Base-by-base conservation (phyloP, 37 sponge, comb jelly and placozoan species). In the Cliona cf. orientalis region DNA sequence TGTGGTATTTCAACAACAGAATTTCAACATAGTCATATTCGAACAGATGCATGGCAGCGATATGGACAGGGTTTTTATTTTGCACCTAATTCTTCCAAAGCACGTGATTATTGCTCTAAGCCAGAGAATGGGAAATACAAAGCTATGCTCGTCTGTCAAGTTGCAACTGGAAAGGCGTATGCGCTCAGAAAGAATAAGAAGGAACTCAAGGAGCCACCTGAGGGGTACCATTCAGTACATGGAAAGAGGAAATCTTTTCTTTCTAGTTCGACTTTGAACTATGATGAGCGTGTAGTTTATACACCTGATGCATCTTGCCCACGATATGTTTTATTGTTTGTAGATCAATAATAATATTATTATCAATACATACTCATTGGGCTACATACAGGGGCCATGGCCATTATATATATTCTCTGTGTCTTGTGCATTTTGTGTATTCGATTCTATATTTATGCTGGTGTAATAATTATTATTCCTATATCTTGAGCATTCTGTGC, bases 201-300 rank as follows among this genome's bases (percentile, higher is more conserved):
- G 12, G 42, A 1, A 11, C 19, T 76, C 32, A 77, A 75, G 0
- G 57, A 26, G 1, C 77, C 76, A 2, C 78, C 78, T 26, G n/a
- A 33, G 12, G 89, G 83, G 0, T 69, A 69, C 58, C 56, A 88
- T 68, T 60, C 81, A 14, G 77, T 88, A 40, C 55, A 62, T 61
- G 78, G 74, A 1, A 22, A 6, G 37, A 78, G 46, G 3, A 58
- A 40, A 43, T 17, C 25, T 49, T 37, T 11, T 14, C 23, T 45
- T 33, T 19, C 29, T 5, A 32, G 38, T 3, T 71, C 71, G 23
- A 79, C 32, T 2, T 37, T 87, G 72, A 81, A 83, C 84, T 82
- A 81, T 55, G 78, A 67, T 56, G 90, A 89, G 46, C 31, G 78
- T 21, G 74, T 59, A 19, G 58, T 83, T 37, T 79, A 79, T 36